Evolutionary conservation across 2,113 vertebrate genomes (phyloP), one percentile per base, ranked within the genome.

Genomic region (Paramisgurnus dabryanus): DNA sequence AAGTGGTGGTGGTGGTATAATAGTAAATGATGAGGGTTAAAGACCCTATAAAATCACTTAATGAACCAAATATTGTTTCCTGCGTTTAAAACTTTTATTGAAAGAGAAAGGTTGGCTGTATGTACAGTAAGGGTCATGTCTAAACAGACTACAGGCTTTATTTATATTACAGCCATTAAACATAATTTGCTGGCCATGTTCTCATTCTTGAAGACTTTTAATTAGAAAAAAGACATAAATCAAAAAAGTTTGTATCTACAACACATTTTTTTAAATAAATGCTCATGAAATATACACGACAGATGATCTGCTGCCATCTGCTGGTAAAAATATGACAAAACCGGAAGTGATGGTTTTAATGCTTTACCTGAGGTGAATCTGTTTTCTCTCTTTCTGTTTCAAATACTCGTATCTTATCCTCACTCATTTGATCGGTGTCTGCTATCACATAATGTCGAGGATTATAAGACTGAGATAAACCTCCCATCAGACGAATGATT

Each of bases 371-470:
- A 8, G 87, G 76, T 10, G 90, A 55, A 77, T 84, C 82, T 3
- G 43, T 49, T 82, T 79, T 88, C 83, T 22, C 84, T 80, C 79
- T 94, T 2, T 90, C 87, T 53, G 39, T 85, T 88, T 99, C 98
- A 84, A 96, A 95, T 27, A 84, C 83, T 74, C 68, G 43, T 82
- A 99, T 96, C 83, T 97, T 98, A 60, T 94, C 93, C 87, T 95
- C 92, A 80, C 98, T 98, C 94, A 99, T 97, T 49, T 81, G 75
- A 88, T 99, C 97, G 0, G 95, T 95, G 83, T 98, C 95, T 34
- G 97, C 96, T 7, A 98, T 83, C 17, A 98, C 75, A 18, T 99
- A 99, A 84, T 97, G 92, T 43, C 94, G 93, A 17, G 97, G 96
- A 1, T 86, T 87, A 74, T 97, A 99, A 0, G 90, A 91, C 3